Evolutionary conservation across 2,888 invertebrate species (phyloP).

Genomic region (Torymus aiolomorphi): DNA sequence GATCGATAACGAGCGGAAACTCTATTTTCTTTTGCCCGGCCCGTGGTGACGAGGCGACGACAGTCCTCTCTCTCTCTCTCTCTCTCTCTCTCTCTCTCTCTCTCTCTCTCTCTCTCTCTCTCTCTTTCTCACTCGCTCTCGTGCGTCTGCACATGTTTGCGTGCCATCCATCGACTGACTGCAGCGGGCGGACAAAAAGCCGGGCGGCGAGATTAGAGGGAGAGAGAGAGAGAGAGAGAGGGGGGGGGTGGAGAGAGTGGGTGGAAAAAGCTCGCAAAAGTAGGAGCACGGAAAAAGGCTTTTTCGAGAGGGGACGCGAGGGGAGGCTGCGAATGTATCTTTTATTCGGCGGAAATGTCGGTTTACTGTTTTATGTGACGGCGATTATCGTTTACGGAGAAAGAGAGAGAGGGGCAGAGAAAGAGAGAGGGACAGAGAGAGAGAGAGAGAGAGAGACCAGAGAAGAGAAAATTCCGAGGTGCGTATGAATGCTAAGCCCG

Average conservation of each 20-base stretch:
- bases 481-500: too few species aligned
- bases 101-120: neutral
- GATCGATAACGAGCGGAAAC: slow-evolving; percentile 34
- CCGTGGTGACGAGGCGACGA: too few species aligned
- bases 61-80: too few species aligned
- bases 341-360: too few species aligned
- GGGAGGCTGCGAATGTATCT: too few species aligned
- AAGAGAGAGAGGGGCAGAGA: too few species aligned
- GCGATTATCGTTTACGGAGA: too few species aligned
- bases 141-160: slow-evolving; percentile 11
- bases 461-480: too few species aligned
- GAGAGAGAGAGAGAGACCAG: too few species aligned
- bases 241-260: slow-evolving; percentile 8
- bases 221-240: slow-evolving; percentile 26
- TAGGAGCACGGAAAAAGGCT: neutral
- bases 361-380: too few species aligned
- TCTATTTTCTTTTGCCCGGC: slow-evolving; percentile 19
- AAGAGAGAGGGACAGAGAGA: too few species aligned
- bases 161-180: neutral
- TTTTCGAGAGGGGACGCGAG: neutral
- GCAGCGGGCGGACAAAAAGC: neutral
- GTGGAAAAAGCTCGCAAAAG: slow-evolving; percentile 1
- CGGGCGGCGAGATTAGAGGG: slow-evolving; percentile 17
- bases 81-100: neutral
- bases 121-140: neutral